Percentiles rank a stretch among this genome's conserved stretches.
Conservation (phyloP, 2,888 invertebrate species). For the Dendrolimus pini region DNA sequence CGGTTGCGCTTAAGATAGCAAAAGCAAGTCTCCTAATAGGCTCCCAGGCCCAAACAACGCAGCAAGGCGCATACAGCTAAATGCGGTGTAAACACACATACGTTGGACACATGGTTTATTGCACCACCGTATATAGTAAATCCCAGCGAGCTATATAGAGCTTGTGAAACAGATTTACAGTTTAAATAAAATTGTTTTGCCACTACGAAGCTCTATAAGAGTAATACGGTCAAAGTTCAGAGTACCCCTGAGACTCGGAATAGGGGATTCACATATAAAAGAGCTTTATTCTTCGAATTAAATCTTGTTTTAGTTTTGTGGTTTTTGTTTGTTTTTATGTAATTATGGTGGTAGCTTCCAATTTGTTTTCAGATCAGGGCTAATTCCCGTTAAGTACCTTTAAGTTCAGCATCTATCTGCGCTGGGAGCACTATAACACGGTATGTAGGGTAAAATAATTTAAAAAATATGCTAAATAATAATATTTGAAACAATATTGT, state of each 20-base stretch:
- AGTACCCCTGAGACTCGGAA: conserved; percentile 16
- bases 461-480: too few relatives aligned
- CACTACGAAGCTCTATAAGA: background rate
- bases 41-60: background rate
- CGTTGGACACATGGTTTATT: background rate
- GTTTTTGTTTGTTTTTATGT: background rate
- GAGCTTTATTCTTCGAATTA: conserved; percentile 15
- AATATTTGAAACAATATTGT: too few relatives aligned
- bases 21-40: background rate
- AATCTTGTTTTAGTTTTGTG: conserved; percentile 10
- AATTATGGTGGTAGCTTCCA: too few relatives aligned
- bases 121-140: background rate
- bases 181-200: conserved; percentile 1
- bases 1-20: background rate
- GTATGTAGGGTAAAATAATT: too few relatives aligned
- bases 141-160: background rate
- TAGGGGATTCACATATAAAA: conserved; percentile 11
- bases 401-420: too few relatives aligned
- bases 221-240: conserved; percentile 22
- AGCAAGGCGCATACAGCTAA: background rate
- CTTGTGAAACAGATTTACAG: background rate
- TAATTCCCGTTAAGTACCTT: too few relatives aligned
- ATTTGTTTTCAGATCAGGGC: too few relatives aligned
- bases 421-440: too few relatives aligned
- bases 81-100: background rate